These are phyloP conservation scores for Telmatherina bonti DNA, from an alignment of 2,797 vertebrate genomes.

Conservation along the genomic window DNA sequence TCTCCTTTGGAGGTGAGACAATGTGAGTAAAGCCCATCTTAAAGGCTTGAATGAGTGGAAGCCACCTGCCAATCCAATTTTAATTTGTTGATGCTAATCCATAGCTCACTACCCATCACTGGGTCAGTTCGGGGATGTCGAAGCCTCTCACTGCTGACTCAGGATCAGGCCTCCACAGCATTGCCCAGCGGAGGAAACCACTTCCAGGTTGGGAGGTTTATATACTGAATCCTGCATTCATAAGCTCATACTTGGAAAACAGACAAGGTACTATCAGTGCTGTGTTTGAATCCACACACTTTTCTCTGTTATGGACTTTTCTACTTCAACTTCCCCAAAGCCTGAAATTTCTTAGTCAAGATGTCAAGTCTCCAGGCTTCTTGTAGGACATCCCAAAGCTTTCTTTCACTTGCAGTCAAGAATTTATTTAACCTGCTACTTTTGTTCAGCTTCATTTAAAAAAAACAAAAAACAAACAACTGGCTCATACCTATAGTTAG, in stretches of 20 bases:
- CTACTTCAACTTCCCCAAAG: too few species aligned
- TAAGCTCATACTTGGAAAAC: conserved; percentile 3
- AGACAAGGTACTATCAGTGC: conserved; percentile 17
- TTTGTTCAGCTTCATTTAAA: too few species aligned
- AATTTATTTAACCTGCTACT: too few species aligned
- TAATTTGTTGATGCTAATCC: conserved; percentile 76
- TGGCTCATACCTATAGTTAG: too few species aligned
- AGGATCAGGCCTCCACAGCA: conserved; percentile 31
- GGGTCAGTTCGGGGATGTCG: conserved; percentile 20
- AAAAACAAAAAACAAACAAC: too few species aligned
- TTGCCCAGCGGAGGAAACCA: neutral
- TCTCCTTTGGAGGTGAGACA: conserved; percentile 50
- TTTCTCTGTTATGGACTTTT: neutral
- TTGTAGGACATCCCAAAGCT: too few species aligned
- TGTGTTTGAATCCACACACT: too few species aligned
- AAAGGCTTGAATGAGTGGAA: conserved; percentile 64
- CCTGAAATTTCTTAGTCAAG: too few species aligned
- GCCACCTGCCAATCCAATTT: conserved; percentile 78
- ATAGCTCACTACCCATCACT: conserved; percentile 41
- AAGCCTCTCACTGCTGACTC: conserved; percentile 49
- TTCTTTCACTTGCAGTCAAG: too few species aligned
- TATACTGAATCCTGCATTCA: neutral
- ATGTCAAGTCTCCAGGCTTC: too few species aligned
- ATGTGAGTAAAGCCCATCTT: conserved; percentile 74
- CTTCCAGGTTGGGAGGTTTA: neutral